These are phyloP conservation scores for Portunus trituberculatus DNA, from an alignment of 1,140 invertebrate species.

Conservation along the genomic window DNA sequence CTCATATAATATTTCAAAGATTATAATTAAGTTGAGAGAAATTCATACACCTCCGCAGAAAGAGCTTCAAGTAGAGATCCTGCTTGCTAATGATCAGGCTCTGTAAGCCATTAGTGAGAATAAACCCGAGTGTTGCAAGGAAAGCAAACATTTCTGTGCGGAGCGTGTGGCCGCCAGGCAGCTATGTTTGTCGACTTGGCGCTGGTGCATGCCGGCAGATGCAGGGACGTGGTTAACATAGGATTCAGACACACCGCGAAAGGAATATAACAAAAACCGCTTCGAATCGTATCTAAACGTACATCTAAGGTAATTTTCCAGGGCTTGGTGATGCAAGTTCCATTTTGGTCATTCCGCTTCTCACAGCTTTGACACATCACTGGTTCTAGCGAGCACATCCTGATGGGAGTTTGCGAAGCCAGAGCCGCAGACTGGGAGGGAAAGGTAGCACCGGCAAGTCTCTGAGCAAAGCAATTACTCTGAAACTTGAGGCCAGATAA, in stretches of 20 bases:
- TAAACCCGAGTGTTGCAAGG: slow-evolving; percentile 10
- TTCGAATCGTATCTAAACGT: no score
- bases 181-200: not conserved
- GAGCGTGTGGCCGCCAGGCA: not conserved
- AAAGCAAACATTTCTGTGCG: not conserved
- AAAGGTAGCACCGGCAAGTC: no score
- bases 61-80: not conserved
- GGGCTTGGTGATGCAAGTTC: no score
- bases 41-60: not conserved
- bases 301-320: no score
- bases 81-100: not conserved
- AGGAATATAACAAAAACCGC: no score
- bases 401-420: no score
- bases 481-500: no score
- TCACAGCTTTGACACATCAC: not conserved
- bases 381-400: no score
- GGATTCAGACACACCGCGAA: no score
- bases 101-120: not conserved
- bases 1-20: not conserved
- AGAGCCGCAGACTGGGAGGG: no score
- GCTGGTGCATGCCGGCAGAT: not conserved
- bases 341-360: not conserved
- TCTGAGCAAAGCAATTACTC: no score
- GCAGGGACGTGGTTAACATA: no score
- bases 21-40: not conserved